phyloP scores from a whole-genome alignment of 2,888 invertebrate genomes.

The Chloroclysta siterata region DNA sequence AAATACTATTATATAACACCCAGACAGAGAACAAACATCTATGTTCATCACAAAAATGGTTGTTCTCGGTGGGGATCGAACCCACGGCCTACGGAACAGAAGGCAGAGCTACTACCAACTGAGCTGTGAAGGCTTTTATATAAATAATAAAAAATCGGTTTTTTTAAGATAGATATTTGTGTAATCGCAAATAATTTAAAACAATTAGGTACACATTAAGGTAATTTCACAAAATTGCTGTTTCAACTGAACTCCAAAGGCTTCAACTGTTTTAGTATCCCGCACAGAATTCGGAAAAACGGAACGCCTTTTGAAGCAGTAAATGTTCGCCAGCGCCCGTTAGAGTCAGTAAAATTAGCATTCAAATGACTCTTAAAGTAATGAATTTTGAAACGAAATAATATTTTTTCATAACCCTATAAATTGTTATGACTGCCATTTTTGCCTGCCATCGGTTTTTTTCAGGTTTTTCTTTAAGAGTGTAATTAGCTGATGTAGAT shows the following conservation, averaged over 20 bases:
- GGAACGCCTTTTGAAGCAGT: slow-evolving; percentile 6
- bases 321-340: slow-evolving; percentile 15
- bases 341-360: slow-evolving; percentile 29
- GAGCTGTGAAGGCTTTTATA: too few relatives aligned
- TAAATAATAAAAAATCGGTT: too few relatives aligned
- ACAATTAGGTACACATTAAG: background rate
- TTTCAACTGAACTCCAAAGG: background rate
- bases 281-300: slow-evolving; percentile 5
- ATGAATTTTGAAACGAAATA: slow-evolving; percentile 36
- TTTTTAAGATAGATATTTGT: too few relatives aligned
- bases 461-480: too few relatives aligned
- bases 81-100: too few relatives aligned
- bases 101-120: too few relatives aligned
- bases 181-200: background rate
- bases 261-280: slow-evolving; percentile 3
- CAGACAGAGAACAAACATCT: too few relatives aligned
- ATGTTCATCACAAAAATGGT: too few relatives aligned
- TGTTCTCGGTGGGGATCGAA: too few relatives aligned
- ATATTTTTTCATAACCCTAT: slow-evolving; percentile 34
- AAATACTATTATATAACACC: too few relatives aligned
- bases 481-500: too few relatives aligned
- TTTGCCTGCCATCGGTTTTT: slow-evolving; percentile 1
- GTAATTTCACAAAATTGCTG: background rate
- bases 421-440: slow-evolving; percentile 29
- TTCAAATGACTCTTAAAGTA: slow-evolving; percentile 25